phyloP scores from a whole-genome alignment of 2,888 invertebrate genomes.

The Brachyopa scutellaris region DNA sequence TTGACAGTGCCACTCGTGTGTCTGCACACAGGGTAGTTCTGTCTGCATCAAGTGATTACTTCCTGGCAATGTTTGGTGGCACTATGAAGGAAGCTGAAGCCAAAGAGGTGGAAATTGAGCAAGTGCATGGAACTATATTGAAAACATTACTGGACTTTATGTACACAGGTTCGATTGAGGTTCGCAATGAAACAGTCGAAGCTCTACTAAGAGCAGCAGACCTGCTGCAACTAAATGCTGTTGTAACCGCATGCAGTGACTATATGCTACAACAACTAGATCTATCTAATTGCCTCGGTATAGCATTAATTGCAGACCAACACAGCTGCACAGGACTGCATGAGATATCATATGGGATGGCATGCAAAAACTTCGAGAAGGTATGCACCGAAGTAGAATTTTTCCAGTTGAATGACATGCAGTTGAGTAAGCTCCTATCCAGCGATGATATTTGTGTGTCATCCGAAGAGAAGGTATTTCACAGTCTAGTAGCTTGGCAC shows the following conservation, averaged over 20 bases:
- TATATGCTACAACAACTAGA: slow-evolving; percentile 21
- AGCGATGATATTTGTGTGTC: slow-evolving; percentile 29
- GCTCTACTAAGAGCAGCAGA: neutral
- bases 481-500: slow-evolving; percentile 21
- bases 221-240: slow-evolving; percentile 8
- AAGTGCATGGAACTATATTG: neutral
- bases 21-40: neutral
- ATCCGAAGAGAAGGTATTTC: slow-evolving; percentile 41
- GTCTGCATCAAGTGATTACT: neutral
- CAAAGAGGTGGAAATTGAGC: neutral
- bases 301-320: slow-evolving; percentile 22
- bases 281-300: slow-evolving; percentile 31
- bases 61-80: neutral
- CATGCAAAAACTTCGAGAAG: slow-evolving; percentile 12
- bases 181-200: neutral
- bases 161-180: neutral
- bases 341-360: slow-evolving; percentile 5
- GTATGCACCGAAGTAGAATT: slow-evolving; percentile 15
- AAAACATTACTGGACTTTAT: neutral
- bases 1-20: neutral
- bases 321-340: slow-evolving; percentile 7
- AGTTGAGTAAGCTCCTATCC: slow-evolving; percentile 22
- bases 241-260: slow-evolving; percentile 14
- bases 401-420: slow-evolving; percentile 17
- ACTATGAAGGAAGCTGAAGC: neutral